Evolutionary conservation across 2,797 vertebrate species (phyloP), one percentile per base, ranked within the genome.

Genomic region (Falco naumanni): DNA sequence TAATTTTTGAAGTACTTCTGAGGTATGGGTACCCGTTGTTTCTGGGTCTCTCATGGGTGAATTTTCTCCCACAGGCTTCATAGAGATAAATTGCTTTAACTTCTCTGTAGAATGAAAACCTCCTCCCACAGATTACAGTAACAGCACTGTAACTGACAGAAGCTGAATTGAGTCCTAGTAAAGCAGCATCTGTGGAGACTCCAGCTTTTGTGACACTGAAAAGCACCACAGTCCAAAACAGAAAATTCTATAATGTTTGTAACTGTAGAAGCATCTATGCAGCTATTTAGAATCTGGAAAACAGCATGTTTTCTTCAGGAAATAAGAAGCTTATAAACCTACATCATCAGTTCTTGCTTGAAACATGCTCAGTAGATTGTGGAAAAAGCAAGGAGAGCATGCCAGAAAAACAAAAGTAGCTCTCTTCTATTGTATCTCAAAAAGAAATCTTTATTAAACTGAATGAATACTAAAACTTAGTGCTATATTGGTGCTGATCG

Each of bases 361-460:
- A 92, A 81, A 13, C 16, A 6, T 45, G 16, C 16, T 61, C 21
- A 63, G 26, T 24, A 31, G 19, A 37, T 64, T 71, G 5, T 28
- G 28, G 20, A 51, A 70, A 78, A 82, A 82, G 13, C 57, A 29
- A 41, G 26, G 41, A 53, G 43, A 66, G 6, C n/a, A 43, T 82
- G 16, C 47, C 89, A 56, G 65, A 96, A 92, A 84, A 93, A 8
- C 37, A 61, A 34, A 74, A 48, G 95, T 51, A 10, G 12, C 25
- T 53, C 18, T 93, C 71, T 60, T 89, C 77, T 89, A 37, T 77
- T 91, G 17, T 82, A 91, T 93, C 75, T 96, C 60, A 94, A 87
- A 95, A 84, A 20, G 26, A 93, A 87, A 45, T 51, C 5, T 75
- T 61, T 65, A 45, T 39, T 66, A 96, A 93, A 72, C 51, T 79